These are phyloP conservation scores for Callaeas wilsoni DNA, from an alignment of 2,113 vertebrate species.

Conservation along the genomic window DNA sequence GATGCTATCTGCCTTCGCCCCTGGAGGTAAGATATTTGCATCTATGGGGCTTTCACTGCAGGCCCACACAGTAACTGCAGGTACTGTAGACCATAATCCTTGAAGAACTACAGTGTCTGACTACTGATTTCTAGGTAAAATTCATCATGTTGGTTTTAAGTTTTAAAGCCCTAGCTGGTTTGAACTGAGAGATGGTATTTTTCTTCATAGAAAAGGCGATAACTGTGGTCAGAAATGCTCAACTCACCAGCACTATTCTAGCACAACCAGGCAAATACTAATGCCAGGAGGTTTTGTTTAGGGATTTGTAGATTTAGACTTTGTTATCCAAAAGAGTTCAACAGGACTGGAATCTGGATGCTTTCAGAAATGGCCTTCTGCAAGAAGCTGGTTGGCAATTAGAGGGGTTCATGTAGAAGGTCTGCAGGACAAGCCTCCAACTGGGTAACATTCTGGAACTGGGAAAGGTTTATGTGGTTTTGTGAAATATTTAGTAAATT, in stretches of 20 bases:
- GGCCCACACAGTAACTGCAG: not conserved
- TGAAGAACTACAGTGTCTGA: not conserved
- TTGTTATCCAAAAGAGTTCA: not conserved
- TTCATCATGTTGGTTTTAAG: not conserved
- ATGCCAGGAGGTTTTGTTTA: not conserved
- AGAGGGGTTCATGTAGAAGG: not conserved
- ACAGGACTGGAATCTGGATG: not conserved
- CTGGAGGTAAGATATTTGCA: not conserved
- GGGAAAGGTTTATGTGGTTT: not conserved
- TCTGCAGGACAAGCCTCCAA: not conserved
- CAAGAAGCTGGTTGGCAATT: not conserved
- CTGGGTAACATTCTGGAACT: not conserved
- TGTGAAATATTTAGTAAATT: not conserved
- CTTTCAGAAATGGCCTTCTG: not conserved
- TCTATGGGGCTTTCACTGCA: not conserved
- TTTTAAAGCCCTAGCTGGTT: not conserved
- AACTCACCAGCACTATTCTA: not conserved
- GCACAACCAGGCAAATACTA: not conserved
- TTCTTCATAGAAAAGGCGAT: not conserved
- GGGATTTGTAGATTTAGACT: not conserved
- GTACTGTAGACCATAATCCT: not conserved
- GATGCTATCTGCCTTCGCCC: not conserved
- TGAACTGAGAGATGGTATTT: not conserved
- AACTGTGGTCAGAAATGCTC: not conserved
- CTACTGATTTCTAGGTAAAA: not conserved